Evolutionary conservation across 2,113 vertebrate species (phyloP).

Genomic region (Syrmaticus mikado): DNA sequence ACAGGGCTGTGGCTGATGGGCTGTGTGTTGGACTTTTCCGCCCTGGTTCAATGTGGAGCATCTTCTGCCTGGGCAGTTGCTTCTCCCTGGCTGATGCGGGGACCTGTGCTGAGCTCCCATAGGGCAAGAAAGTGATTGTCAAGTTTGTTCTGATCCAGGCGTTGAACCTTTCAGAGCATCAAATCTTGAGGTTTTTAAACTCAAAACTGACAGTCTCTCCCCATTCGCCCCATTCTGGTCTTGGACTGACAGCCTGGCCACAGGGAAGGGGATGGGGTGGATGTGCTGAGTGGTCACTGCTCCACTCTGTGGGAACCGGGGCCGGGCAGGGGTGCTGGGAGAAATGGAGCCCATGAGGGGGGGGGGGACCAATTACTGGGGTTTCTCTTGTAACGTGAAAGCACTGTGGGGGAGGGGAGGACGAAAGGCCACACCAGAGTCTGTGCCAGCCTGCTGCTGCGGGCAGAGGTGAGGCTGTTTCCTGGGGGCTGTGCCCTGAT

Average conservation of each 20-base stretch:
- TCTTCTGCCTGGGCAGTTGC: not conserved
- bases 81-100: not conserved
- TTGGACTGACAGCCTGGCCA: not conserved
- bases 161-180: not conserved
- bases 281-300: rapidly evolving
- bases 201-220: not conserved
- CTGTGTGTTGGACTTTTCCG: not conserved
- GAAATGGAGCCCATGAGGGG: not conserved
- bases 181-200: not conserved
- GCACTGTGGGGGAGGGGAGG: not conserved
- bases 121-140: not conserved
- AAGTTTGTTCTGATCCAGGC: not conserved
- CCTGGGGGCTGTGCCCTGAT: not conserved
- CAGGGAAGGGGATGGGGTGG: not conserved
- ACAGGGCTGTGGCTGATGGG: not conserved
- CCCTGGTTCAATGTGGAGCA: not conserved
- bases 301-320: rapidly evolving
- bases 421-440: slow-evolving; percentile 26
- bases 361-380: not conserved
- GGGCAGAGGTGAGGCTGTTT: slow-evolving; percentile 33
- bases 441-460: slow-evolving; percentile 5
- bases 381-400: slow-evolving; percentile 33
- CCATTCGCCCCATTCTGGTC: rapidly evolving
- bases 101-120: not conserved
- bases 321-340: not conserved